A percentile compares a stretch with the other conserved stretches of the same genome.
Evolutionary conservation across 1,140 invertebrate genomes (phyloP).

Genomic region (Micrasema longulum): DNA sequence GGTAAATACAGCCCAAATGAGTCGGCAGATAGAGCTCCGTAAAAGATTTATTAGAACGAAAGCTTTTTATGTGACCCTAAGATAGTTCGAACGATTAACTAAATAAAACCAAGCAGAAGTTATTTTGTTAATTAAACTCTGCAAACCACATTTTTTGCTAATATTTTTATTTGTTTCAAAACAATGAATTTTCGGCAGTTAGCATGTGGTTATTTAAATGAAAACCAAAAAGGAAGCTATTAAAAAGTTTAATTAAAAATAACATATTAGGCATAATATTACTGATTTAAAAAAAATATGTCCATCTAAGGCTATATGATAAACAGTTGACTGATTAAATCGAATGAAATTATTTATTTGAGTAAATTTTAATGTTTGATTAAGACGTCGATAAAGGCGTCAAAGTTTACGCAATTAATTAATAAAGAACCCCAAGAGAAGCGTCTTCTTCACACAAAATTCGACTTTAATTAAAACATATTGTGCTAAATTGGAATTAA

Average conservation of each 20-base stretch:
- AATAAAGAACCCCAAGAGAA: constrained; percentile 9
- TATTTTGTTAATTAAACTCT: constrained; percentile 9
- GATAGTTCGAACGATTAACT: not conserved
- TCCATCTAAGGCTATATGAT: too few species aligned
- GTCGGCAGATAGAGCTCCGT: not conserved
- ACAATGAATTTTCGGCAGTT: not conserved
- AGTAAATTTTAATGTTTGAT: constrained; percentile 10
- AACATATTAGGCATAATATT: too few species aligned
- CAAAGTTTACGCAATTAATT: constrained; percentile 25
- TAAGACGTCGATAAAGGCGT: constrained; percentile 10
- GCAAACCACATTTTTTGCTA: not conserved
- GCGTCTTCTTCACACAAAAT: not conserved
- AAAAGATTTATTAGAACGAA: not conserved
- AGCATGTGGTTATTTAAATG: not conserved
- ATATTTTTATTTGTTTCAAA: too few species aligned
- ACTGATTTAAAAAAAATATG: too few species aligned
- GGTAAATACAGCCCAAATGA: too few species aligned
- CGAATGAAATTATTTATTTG: constrained; percentile 1
- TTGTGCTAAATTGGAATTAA: constrained; percentile 5
- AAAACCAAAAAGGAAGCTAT: not conserved
- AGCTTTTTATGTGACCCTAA: not conserved
- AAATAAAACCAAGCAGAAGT: constrained; percentile 1
- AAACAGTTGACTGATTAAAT: not conserved
- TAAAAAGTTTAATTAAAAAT: not conserved
- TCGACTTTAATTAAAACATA: constrained; percentile 24